Evolutionary conservation across 2,113 vertebrate species (phyloP).

Genomic region (Malurus cyaneus): DNA sequence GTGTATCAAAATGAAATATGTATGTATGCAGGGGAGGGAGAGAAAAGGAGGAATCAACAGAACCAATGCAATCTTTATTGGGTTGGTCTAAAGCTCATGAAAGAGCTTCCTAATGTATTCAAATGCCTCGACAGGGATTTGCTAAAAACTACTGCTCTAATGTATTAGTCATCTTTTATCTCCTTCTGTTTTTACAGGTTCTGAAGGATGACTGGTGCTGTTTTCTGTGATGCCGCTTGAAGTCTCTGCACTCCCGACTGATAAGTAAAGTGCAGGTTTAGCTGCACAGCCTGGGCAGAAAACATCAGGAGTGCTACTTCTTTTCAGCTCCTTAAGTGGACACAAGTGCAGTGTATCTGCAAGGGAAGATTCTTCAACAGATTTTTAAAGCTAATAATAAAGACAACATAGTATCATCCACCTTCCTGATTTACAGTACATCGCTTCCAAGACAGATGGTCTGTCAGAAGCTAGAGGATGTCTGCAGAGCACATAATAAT

Average conservation of each 20-base stretch:
- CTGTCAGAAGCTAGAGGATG: constrained; percentile 54
- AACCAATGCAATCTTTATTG: constrained; percentile 14
- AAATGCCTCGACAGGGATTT: constrained; percentile 67
- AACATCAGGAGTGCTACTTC: neutral
- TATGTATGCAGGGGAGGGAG: neutral
- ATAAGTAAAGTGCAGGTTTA: constrained; percentile 36
- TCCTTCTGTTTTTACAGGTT: constrained; percentile 80
- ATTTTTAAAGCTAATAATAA: constrained; percentile 24
- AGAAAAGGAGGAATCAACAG: neutral
- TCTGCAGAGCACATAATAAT: constrained; percentile 60
- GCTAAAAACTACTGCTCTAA: constrained; percentile 63
- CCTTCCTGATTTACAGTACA: constrained; percentile 32
- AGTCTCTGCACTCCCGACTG: constrained; percentile 9
- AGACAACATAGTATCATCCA: neutral
- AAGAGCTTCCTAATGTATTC: constrained; percentile 41
- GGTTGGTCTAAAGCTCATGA: constrained; percentile 51
- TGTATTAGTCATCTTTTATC: constrained; percentile 77
- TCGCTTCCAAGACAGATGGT: constrained; percentile 43
- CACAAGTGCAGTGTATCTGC: neutral
- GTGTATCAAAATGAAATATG: neutral
- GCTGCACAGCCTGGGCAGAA: neutral
- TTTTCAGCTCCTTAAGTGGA: constrained; percentile 27
- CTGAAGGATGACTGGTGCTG: constrained; percentile 72
- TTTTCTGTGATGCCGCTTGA: constrained; percentile 45
- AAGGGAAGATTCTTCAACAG: neutral